Conservation (phyloP, 2,888 invertebrate species). For the Balanococcus diminutus region DNA sequence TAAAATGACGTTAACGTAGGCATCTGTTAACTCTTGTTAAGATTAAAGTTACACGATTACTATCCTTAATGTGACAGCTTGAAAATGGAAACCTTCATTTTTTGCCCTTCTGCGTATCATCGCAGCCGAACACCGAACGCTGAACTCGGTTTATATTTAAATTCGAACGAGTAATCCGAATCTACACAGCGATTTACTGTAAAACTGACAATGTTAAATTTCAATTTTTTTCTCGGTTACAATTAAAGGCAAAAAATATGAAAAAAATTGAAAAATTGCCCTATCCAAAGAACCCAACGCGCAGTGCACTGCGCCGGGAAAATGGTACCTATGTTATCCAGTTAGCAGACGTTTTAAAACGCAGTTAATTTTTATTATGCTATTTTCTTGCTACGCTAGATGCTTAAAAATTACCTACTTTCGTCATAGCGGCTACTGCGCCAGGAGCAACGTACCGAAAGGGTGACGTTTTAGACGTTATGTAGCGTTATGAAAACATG, state of each 20-base stretch:
- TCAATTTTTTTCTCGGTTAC: not conserved
- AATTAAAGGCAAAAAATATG: not conserved
- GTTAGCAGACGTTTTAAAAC: slow-evolving; percentile 5
- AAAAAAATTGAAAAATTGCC: not conserved
- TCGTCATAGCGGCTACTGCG: not conserved
- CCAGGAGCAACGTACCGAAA: not conserved
- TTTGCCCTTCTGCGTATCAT: not conserved
- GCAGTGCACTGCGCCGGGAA: not conserved
- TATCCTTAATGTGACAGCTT: slow-evolving; percentile 24
- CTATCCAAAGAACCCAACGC: not conserved
- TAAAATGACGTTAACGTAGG: slow-evolving; percentile 44
- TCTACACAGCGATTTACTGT: not conserved
- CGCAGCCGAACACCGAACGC: not conserved
- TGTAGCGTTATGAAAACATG: not conserved
- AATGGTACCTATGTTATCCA: not conserved
- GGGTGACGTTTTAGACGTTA: too few relatives aligned
- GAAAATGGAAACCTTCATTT: slow-evolving; percentile 20
- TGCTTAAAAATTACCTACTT: not conserved
- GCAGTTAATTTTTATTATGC: slow-evolving; percentile 37
- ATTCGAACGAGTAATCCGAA: slow-evolving; percentile 1
- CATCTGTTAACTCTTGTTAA: slow-evolving; percentile 45
- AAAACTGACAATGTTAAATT: not conserved
- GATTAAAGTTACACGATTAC: slow-evolving; percentile 35
- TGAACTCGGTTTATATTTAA: not conserved
- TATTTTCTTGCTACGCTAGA: not conserved